A percentile compares a stretch with the other conserved stretches of the same genome.
Conservation (phyloP, 92 coral and sea anemone genomes). For the Porites rus region DNA sequence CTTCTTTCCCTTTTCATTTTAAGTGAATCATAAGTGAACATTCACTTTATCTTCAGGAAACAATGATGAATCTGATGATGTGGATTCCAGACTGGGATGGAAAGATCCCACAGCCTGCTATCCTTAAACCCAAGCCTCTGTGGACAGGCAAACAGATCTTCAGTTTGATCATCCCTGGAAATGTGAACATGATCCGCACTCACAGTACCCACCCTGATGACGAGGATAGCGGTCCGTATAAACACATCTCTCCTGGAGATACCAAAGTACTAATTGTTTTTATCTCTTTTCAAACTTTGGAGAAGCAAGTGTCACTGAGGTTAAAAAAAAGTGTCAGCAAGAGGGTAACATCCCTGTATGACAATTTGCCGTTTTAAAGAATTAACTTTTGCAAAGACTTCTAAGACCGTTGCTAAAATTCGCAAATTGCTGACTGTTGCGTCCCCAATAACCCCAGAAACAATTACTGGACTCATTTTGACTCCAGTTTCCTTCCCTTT, state of each 20-base stretch:
- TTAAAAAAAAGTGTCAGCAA: no score
- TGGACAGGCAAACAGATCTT: slow-evolving; percentile 99
- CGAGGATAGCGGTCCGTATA: slow-evolving; percentile 97
- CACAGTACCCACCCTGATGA: slow-evolving; percentile 99
- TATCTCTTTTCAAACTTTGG: no score
- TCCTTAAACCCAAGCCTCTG: slow-evolving; percentile 93
- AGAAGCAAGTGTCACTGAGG: no score
- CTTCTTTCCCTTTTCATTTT: background rate
- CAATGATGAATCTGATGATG: slow-evolving; percentile 96
- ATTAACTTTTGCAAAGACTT: no score
- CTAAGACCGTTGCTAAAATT: no score
- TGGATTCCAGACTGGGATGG: slow-evolving; percentile 99
- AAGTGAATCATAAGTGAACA: background rate
- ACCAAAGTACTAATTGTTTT: slow-evolving; percentile 70
- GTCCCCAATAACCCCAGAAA: no score
- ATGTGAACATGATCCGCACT: slow-evolving; percentile 91
- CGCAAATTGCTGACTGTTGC: no score
- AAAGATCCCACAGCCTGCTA: slow-evolving; percentile 96
- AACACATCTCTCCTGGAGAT: slow-evolving; percentile 97
- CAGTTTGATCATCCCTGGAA: slow-evolving; percentile 95
- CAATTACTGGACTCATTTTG: no score
- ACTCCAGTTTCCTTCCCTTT: no score
- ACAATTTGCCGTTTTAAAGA: no score
- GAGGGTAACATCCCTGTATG: no score
- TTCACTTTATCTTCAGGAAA: slow-evolving; percentile 63